Evolutionary conservation across 2,797 vertebrate genomes (phyloP), one percentile per base, ranked within the genome.

Genomic region (Thamnophis elegans): DNA sequence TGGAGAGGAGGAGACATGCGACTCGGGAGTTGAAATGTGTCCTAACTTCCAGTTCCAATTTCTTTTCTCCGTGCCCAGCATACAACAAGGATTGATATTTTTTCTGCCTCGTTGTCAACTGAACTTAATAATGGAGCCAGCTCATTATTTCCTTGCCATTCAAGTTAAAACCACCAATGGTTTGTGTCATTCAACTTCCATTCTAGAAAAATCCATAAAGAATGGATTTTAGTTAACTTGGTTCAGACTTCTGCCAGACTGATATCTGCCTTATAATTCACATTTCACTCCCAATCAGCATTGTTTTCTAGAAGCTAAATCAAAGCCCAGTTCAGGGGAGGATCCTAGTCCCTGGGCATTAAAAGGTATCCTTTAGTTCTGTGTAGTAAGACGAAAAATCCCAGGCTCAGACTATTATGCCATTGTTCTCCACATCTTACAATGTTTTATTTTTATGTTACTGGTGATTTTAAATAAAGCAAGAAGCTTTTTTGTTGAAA

Each of bases 391-490:
- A 11, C 2, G 5, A 53, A 56, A 51, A 51, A 16, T 4, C 32
- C 53, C 25, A 8, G 32, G 32, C 42, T 73, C 26, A 47, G 20
- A 42, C 18, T 47, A 9, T 51, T 47, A 54, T 6, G 16, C 26
- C 65, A 5, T 68, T 54, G 12, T 20, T 6, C 42, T 18, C 26
- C 8, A 14, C 22, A n/a, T 28, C 10, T 60, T 59, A 11, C 22
- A 59, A 93, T 55, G 32, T 54, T 93, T 3, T 88, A 65, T 22
- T 85, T 91, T 85, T 88, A 10, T 55, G 42, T 90, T 68, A 26
- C 25, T 42, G 28, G 0, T 85, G 14, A 78, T 85, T 62, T 65
- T 73, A 59, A 93, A 93, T 93, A 93, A 91, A 93, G 12, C 56
- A 59, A 28, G 26, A 2, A 25, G 13, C 20, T n/a, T 89, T 88